Percentiles rank a stretch among this genome's conserved stretches.
Conservation (phyloP, 2,797 vertebrate species). For the Anabas testudineus region DNA sequence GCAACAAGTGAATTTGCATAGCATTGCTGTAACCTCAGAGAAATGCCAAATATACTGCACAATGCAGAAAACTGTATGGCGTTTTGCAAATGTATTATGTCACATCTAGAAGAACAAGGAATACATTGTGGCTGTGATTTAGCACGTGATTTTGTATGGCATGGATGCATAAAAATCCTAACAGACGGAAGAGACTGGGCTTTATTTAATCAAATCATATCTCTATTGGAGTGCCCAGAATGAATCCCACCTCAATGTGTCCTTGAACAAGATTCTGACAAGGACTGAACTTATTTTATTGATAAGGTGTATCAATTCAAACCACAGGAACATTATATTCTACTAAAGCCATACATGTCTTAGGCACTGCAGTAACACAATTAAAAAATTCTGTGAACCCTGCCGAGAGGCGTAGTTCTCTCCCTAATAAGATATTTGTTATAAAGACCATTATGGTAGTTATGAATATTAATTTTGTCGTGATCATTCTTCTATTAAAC, state of each 20-base stretch:
- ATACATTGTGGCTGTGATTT: neutral
- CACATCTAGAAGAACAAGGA: neutral
- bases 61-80: neutral
- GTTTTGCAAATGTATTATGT: neutral
- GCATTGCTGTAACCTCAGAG: slow-evolving; percentile 15
- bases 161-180: slow-evolving; percentile 18
- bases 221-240: slow-evolving; percentile 36
- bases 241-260: slow-evolving; percentile 17
- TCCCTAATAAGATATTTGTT: neutral
- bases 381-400: neutral
- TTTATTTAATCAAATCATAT: slow-evolving; percentile 52
- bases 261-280: slow-evolving; percentile 35
- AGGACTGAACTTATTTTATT: slow-evolving; percentile 7
- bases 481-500: neutral
- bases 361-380: neutral
- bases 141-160: slow-evolving; percentile 14
- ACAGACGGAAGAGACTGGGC: slow-evolving; percentile 50
- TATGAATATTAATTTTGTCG: neutral
- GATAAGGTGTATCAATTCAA: neutral
- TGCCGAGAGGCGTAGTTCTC: neutral
- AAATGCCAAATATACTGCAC: neutral
- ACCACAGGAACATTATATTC: slow-evolving; percentile 4
- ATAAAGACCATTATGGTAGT: neutral
- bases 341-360: neutral
- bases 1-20: slow-evolving; percentile 23